Base-by-base conservation (phyloP, 2,888 invertebrate genomes). In the Drosophila eohydei region DNA sequence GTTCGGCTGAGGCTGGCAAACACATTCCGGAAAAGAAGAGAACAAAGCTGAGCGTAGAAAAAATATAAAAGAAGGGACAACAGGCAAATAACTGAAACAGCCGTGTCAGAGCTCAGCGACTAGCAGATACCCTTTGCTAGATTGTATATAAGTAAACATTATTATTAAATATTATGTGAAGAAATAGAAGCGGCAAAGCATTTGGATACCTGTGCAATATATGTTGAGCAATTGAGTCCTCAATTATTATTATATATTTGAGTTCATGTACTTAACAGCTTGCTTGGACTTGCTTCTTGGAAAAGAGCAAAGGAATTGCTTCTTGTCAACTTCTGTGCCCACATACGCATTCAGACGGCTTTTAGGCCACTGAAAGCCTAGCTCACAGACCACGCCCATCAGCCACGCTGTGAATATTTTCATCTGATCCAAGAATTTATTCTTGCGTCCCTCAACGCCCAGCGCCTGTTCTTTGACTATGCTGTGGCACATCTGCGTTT, bases 401-500 rank as follows among this genome's bases (percentile, higher is more conserved):
- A 11, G 43, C 41, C 41, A 46, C 58, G 46, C 28, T 46, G 28
- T 38, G 14, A 63, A 64, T 56, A 61, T 56, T 58, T 57, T 62
- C 59, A 40, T 64, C 5, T 34, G 59, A 51, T 36, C n/a, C 40
- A 7, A 26, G n/a, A 12, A 16, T 43, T 38, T 16, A 7, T 8
- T 14, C n/a, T 8, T 6, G 3, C 34, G 3, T 7, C 26, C 12
- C n/a, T 9, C 21, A n/a, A 5, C 21, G 38, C n/a, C n/a, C 38
- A 38, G 1, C 43, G 50, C 3, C 32, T 28, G 40, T 28, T n/a
- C 46, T 63, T 67, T 57, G 38, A 48, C 38, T 38, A 16, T 32
- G 52, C 56, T 56, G 32, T 70, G 81, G 77, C 85, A 74, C 87
- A 89, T 84, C 87, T 89, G 89, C 71, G 76, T 71, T 89, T 87